A percentile compares a stretch with the other conserved stretches of the same genome.
Evolutionary conservation across 2,113 vertebrate species (phyloP).

Genomic region (Muntiacus reevesi): DNA sequence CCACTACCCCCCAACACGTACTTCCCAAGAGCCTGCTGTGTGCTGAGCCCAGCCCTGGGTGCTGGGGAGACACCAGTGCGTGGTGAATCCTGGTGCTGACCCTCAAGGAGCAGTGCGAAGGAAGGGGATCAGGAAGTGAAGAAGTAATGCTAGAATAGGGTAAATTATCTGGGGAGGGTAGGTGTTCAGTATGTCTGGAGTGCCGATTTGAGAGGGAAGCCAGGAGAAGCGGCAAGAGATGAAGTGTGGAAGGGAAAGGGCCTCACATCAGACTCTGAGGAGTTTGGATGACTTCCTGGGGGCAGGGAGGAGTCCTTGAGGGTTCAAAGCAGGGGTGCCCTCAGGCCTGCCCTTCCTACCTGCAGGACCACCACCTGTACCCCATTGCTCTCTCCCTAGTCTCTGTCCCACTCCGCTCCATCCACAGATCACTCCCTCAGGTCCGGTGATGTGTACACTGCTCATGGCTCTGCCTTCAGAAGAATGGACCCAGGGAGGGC

Average conservation of each 20-base stretch:
- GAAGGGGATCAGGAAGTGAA: neutral
- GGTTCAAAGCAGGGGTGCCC: neutral
- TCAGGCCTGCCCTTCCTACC: neutral
- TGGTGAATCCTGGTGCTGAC: too few species aligned
- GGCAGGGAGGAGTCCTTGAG: neutral
- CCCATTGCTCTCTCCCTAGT: neutral
- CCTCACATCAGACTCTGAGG: neutral
- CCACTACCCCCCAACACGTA: neutral
- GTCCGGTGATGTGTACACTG: neutral
- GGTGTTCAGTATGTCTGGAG: neutral
- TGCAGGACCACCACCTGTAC: too few species aligned
- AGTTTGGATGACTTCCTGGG: neutral
- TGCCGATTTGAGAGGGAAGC: neutral
- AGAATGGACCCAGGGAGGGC: neutral
- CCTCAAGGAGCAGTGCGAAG: neutral
- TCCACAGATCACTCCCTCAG: neutral
- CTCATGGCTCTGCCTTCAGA: neutral
- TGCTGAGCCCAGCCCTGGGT: neutral
- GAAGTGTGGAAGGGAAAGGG: neutral
- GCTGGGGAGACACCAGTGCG: neutral
- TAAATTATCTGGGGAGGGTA: neutral
- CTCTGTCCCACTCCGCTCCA: neutral
- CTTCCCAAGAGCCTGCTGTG: neutral
- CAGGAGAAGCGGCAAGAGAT: neutral
- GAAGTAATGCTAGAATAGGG: neutral